Base-by-base conservation (phyloP, 2,888 invertebrate genomes). In the Tipula vernalis region DNA sequence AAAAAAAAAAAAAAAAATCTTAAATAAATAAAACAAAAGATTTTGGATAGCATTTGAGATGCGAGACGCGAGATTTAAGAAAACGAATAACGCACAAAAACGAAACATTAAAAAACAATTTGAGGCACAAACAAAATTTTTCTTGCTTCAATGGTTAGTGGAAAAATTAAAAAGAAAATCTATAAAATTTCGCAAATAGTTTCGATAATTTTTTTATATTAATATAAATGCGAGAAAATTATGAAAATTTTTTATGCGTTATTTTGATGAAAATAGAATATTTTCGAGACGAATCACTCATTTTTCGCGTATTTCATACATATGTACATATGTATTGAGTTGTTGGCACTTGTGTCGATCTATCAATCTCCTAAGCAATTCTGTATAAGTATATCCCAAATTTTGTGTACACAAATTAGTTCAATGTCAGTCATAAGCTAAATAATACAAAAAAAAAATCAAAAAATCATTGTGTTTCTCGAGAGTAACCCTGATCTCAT, bases 321-420 rank as follows among this genome's bases (percentile, higher is more conserved):
- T 28, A 28, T 28, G n/a, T 28, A 28, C 28, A 28, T 28, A 28
- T 28, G 28, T 28, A 28, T 71, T 71, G 28, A 71, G 28, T 28
- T 71, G 71, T 71, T 71, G 71, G 71, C 71, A 71, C 71, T 71
- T 71, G 71, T 71, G 71, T 71, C 71, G 71, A 71, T 71, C 71
- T 71, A 71, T 71, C 71, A 71, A 71, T 71, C 71, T 28, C 28
- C 28, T 18, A 28, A 28, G 28, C 10, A 71, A 71, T 10, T 71
- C 28, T 71, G 71, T 71, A 57, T 57, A 57, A 5, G 15, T 3
- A 10, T 28, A 71, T 2, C 10, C 51, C 51, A 15, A 51, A 28
- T 57, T 12, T 57, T 28, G 71, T 71, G 71, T 71, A 71, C 71
- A 71, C 28, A 71, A 71, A 71, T 18, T 71, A 71, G 71, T 71